Conservation (phyloP, 2,888 invertebrate genomes). For the Xylota sylvarum region DNA sequence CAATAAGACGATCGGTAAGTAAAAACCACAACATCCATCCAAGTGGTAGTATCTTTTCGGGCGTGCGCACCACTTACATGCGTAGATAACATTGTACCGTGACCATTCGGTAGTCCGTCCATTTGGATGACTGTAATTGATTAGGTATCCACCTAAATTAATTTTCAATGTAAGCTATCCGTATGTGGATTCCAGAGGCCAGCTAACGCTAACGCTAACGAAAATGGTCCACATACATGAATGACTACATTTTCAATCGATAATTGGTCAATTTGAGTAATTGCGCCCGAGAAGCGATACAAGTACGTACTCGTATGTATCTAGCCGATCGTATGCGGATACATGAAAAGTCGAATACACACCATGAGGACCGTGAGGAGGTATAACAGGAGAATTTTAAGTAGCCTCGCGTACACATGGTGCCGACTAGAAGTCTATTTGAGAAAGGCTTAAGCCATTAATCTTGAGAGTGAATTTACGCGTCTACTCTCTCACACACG, state of each 20-base stretch:
- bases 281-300: conserved; percentile 52
- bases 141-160: conserved; percentile 68
- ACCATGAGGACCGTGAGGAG: not conserved
- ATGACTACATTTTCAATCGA: conserved; percentile 64
- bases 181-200: conserved; percentile 48
- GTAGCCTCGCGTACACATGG: conserved; percentile 26
- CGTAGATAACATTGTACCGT: conserved; percentile 28
- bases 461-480: conserved; percentile 63
- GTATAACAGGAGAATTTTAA: conserved; percentile 17
- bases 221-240: conserved; percentile 41
- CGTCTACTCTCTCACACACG: conserved; percentile 45
- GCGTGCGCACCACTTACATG: conserved; percentile 45
- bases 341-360: conserved; percentile 2
- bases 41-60: conserved; percentile 32
- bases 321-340: conserved; percentile 42
- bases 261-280: conserved; percentile 76
- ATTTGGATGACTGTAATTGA: conserved; percentile 66
- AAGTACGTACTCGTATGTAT: no score
- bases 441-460: conserved; percentile 66
- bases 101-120: conserved; percentile 53
- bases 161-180: conserved; percentile 65
- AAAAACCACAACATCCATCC: not conserved
- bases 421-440: conserved; percentile 55
- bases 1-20: conserved; percentile 1
- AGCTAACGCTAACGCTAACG: not conserved